Base-by-base conservation (phyloP, 1,140 invertebrate genomes). In the Drosophila tsacasi region DNA sequence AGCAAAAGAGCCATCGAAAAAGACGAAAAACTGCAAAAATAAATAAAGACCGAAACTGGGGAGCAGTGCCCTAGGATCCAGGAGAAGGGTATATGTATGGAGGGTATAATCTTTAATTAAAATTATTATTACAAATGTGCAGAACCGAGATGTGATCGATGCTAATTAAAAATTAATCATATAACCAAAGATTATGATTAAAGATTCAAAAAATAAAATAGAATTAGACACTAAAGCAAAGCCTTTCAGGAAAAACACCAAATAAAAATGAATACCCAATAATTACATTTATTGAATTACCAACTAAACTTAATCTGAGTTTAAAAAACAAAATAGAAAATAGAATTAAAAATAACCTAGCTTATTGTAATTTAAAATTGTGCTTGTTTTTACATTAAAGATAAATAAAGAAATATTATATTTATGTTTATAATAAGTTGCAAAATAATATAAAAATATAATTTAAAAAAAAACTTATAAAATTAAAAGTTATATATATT, bases 31-130 rank as follows among this genome's bases (percentile, higher is more conserved):
- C 68, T 21, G 68, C 64, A 73, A 72, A 37, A 62, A 54, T 64
- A 83, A 79, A 72, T 79, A 87, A 83, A 76, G 86, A 49, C 63
- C 72, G 39, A 61, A 89, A 68, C 73, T 80, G 84, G 58, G 76
- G 72, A 89, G 72, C 84, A 80, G 72, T 73, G 68, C 67, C 67
- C 69, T 73, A 71, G 46, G 55, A 73, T 23, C 19, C 37, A n/a
- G 10, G 8, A 21, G 23, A 19, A 50, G 69, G 67, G 67, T 60
- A 52, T 60, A 60, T 23, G 8, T 6, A 12, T 15, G 64, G 49
- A 2, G 21, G 25, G 25, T n/a, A 30, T 6, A 50, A 30, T 7
- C 27, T 30, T 30, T 30, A 30, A 7, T 30, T 19, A n/a, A n/a
- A n/a, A n/a, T 52, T 27, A 3, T 9, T 12, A 27, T n/a, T 5